phyloP scores from a whole-genome alignment of 2,888 invertebrate species.

The Philereme transversata region DNA sequence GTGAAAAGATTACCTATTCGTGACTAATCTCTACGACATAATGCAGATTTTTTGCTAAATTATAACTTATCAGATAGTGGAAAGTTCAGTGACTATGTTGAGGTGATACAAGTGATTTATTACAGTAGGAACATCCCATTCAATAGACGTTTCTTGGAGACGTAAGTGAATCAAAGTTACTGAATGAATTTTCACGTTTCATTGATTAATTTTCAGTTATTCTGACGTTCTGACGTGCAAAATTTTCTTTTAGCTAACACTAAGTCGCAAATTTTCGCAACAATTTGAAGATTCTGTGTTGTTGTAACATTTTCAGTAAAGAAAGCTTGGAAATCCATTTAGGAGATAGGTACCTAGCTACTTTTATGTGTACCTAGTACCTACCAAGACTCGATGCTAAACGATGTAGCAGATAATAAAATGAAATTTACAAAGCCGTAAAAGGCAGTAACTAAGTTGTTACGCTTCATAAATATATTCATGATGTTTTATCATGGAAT shows the following conservation, averaged over 20 bases:
- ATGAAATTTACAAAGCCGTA: conserved; percentile 45
- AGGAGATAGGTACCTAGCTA: conserved; percentile 1
- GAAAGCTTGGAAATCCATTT: background rate
- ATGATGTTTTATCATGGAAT: conserved; percentile 24
- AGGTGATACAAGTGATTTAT: conserved; percentile 46
- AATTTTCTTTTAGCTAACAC: background rate
- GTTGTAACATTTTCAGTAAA: background rate
- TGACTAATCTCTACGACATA: conserved; percentile 51
- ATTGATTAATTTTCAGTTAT: conserved; percentile 31
- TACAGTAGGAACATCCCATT: conserved; percentile 1
- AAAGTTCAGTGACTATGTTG: conserved; percentile 51
- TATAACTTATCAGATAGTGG: conserved; percentile 38
- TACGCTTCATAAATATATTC: conserved; percentile 34
- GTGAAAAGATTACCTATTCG: conserved; percentile 60
- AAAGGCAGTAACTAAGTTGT: conserved; percentile 26
- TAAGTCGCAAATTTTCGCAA: too few relatives aligned
- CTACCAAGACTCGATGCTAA: conserved; percentile 22
- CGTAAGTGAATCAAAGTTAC: conserved; percentile 32
- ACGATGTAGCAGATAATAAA: conserved; percentile 39
- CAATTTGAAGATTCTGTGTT: too few relatives aligned
- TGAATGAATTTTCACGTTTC: conserved; percentile 35
- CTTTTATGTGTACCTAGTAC: background rate
- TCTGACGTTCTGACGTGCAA: background rate
- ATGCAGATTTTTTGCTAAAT: conserved; percentile 51
- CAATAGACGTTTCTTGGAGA: conserved; percentile 9